Base-by-base conservation (phyloP, 2,888 invertebrate species). In the Andrena camellia region DNA sequence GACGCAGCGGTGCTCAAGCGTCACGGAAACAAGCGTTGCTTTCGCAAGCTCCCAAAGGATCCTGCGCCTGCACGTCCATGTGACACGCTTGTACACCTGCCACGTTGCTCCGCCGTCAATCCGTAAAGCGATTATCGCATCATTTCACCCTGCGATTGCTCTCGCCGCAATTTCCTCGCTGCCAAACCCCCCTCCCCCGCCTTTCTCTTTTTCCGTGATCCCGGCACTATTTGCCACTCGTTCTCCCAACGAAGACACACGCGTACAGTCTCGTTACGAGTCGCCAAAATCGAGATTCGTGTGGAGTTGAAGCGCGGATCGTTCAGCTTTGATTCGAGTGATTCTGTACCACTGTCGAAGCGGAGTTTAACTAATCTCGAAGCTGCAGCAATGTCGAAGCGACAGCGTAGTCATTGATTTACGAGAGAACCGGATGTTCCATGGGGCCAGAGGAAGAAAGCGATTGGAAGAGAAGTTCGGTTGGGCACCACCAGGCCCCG, bases 1-100 rank as follows among this genome's bases (percentile, higher is more conserved):
- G 85, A 84, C 87, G 87, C 89, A 90, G 90, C 83, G 90, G 85
- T 87, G 88, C 91, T 88, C 91, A 91, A 90, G 89, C 83, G 74
- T 73, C 84, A 82, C 77, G 82, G 86, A 88, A 90, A 88, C 88
- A 85, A 87, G 85, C 86, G 86, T 78, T 81, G 75, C 78, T 75
- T 80, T 78, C 76, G 75, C 67, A 68, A 78, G 77, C 62, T 72
- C 70, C 67, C 81, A 63, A 70, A 77, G 76, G 77, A 66, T 71
- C 74, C 74, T 42, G 54, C 67, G 72, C 17, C n/a, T 60, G 54
- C 31, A 52, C 71, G 57, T 74, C 67, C 68, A 57, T 50, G 81
- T 52, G 70, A 81, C 80, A 71, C 59, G 74, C 50, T 75, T 71
- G 70, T 26, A 54, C 67, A 80, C 74, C 79, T 66, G 64, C 35